Evolutionary conservation across 2,888 invertebrate species (phyloP).

Genomic region (Chironomus riparius): DNA sequence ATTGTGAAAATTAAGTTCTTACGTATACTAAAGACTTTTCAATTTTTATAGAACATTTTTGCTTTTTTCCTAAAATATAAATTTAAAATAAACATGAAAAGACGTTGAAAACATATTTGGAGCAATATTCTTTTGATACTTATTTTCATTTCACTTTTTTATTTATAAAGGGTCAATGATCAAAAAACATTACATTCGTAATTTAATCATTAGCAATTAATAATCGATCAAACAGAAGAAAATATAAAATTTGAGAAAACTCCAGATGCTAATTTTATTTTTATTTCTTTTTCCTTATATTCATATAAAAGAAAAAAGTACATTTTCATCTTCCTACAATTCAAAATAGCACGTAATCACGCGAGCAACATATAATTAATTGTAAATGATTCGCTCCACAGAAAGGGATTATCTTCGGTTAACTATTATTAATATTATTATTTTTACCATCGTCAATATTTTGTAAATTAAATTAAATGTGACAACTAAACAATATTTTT

Average conservation of each 20-base stretch:
- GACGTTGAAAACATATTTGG: background rate
- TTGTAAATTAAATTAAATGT: background rate
- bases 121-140: no score
- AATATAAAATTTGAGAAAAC: background rate
- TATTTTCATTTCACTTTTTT: background rate
- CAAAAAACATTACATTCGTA: background rate
- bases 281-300: background rate
- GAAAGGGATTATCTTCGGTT: conserved; percentile 19
- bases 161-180: background rate
- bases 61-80: no score
- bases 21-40: background rate
- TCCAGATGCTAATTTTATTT: conserved; percentile 15
- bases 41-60: background rate
- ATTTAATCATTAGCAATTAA: background rate
- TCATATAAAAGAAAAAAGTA: no score
- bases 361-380: conserved; percentile 20
- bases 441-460: background rate
- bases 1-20: no score
- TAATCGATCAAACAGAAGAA: background rate
- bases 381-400: background rate
- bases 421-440: background rate
- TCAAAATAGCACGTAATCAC: conserved; percentile 25
- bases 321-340: no score
- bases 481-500: background rate
- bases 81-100: no score